Conservation (phyloP, 2,113 vertebrate species). For the Lutjanus erythropterus region DNA sequence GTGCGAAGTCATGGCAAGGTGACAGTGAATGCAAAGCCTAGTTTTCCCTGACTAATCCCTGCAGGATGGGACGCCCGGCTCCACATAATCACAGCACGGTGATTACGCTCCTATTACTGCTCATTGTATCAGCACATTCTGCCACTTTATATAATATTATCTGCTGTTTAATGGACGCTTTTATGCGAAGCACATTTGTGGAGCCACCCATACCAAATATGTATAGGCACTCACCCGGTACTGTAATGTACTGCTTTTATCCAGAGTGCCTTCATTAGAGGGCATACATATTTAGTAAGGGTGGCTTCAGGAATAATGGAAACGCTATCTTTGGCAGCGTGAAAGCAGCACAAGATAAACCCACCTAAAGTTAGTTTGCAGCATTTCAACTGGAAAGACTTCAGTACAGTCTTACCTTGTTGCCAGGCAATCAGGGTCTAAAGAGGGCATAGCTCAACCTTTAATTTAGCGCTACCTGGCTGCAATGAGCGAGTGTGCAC, state of each 20-base stretch:
- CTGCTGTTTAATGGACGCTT: slow-evolving; percentile 39
- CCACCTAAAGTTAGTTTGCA: slow-evolving; percentile 47
- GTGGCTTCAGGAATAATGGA: slow-evolving; percentile 54
- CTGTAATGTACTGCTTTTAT: slow-evolving; percentile 52
- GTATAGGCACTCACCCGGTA: not conserved
- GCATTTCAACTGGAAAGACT: slow-evolving; percentile 1
- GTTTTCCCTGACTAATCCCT: slow-evolving; percentile 50
- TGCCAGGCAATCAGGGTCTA: slow-evolving; percentile 25
- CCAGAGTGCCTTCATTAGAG: slow-evolving; percentile 47
- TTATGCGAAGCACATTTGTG: slow-evolving; percentile 40
- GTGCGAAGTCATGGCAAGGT: slow-evolving; percentile 60
- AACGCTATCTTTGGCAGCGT: slow-evolving; percentile 36
- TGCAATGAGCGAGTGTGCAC: not conserved
- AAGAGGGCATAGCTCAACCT: not conserved
- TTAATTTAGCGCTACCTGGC: slow-evolving; percentile 8
- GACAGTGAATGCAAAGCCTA: slow-evolving; percentile 32
- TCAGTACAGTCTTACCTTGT: slow-evolving; percentile 44
- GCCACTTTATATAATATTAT: slow-evolving; percentile 40
- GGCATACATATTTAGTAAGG: slow-evolving; percentile 41
- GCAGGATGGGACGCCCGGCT: slow-evolving; percentile 31
- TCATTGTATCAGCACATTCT: slow-evolving; percentile 42
- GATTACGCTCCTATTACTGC: slow-evolving; percentile 31
- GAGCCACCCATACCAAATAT: slow-evolving; percentile 28
- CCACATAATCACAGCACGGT: slow-evolving; percentile 31
- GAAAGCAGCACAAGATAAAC: slow-evolving; percentile 42